Percentiles rank a stretch among this genome's conserved stretches.
Evolutionary conservation across 2,797 vertebrate species (phyloP).

Genomic region (Nyctibius grandis): DNA sequence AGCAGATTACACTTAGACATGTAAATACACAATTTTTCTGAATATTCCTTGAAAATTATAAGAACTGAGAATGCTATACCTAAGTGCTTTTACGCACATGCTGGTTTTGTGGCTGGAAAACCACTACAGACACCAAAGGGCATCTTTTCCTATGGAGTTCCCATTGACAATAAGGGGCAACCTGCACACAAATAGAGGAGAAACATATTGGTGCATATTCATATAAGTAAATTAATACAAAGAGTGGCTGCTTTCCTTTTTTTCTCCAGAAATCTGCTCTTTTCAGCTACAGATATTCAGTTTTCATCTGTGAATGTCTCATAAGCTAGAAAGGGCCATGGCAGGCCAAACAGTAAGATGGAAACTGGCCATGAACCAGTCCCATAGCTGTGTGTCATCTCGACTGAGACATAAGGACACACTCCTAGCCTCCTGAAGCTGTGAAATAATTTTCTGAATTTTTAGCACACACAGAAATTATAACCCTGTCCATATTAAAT

Average conservation of each 20-base stretch:
- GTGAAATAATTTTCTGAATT: not conserved
- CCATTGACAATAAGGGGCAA: not conserved
- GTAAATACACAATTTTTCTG: not conserved
- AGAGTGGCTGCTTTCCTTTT: not conserved
- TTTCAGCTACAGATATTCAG: not conserved
- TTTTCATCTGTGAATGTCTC: not conserved
- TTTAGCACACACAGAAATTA: not conserved
- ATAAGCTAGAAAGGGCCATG: not conserved
- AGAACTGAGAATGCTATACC: not conserved
- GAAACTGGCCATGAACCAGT: not conserved
- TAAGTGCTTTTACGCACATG: not conserved
- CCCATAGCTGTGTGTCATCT: not conserved
- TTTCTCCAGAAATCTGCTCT: not conserved
- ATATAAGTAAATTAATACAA: not conserved
- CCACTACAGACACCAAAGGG: not conserved
- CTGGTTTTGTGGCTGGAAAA: not conserved
- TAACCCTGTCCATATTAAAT: not conserved
- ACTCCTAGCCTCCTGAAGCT: not conserved
- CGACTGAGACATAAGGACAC: rapidly evolving
- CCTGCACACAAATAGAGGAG: not conserved
- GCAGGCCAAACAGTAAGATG: not conserved
- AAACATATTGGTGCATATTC: not conserved
- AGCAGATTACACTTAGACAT: not conserved
- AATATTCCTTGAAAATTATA: not conserved
- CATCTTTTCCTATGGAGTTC: not conserved